Evolutionary conservation across 2,113 vertebrate genomes (phyloP), one percentile per base, ranked within the genome.

Genomic region (Hippocampus abdominalis): DNA sequence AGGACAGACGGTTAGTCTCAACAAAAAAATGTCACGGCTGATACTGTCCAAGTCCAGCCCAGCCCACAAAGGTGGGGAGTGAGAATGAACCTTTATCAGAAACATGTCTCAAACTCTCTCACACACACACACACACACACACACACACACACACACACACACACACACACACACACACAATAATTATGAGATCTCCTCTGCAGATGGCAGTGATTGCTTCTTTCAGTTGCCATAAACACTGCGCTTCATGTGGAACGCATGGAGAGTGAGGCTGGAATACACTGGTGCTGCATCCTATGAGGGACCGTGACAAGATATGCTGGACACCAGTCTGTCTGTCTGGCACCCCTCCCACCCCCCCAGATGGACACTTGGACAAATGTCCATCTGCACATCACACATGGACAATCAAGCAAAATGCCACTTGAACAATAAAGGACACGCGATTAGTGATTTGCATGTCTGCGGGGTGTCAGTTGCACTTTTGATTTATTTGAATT

Each of bases 341-440:
- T 64, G 62, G 62, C 62, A 64, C 12, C 62, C 62, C 39, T 44
- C 39, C 60, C 4, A 9, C 32, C 21, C 32, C 32, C 32, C 5
- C 32, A 36, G 32, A 36, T 36, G 32, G 32, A 36, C 32, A 36
- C 32, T n/a, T 10, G 32, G 39, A 32, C 60, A 20, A 36, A 9
- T 36, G 59, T 61, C 59, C 29, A 61, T 61, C 61, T 42, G 61
- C 39, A 64, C 39, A 64, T 25, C 39, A 25, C 62, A 44, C 39
- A 64, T 64, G 62, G 13, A 64, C 40, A 21, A 63, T 63, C 32
- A 9, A 12, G 36, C 61, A 40, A 63, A n/a, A 4, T n/a, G 44
- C 16, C 39, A n/a, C 42, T 25, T 25, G 32, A 36, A 64, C 62
- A 42, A 44, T 44, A 44, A 57, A 57, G 62, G 40, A 64, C n/a